Evolutionary conservation across 1,140 invertebrate genomes (phyloP), one percentile per base, ranked within the genome.

Genomic region (Anadara kagoshimensis): DNA sequence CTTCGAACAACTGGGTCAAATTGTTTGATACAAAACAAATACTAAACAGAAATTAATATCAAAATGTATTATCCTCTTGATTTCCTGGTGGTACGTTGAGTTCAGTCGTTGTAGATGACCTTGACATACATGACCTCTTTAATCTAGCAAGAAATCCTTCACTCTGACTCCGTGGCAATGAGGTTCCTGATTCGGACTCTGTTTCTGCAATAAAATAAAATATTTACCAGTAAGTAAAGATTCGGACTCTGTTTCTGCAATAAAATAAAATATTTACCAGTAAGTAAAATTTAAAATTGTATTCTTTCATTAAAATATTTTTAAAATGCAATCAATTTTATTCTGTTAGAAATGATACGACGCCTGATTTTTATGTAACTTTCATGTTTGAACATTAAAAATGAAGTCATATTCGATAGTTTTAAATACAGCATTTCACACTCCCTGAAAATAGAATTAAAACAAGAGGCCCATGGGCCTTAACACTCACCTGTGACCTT

Each of bases 101-200:
- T 36, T 36, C 29, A 36, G 29, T 36, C 29, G 29, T 36, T 36
- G 61, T 63, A 26, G 61, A 63, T 63, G 61, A 63, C 24, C 36
- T 47, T 22, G n/a, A 7, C 26, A 63, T 45, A n/a, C 45, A 63
- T 20, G 61, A 44, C 36, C 45, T 41, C 45, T 63, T 63, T 44
- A 63, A 63, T 45, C 61, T 36, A 20, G 61, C 41, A 16, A 63
- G 45, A 63, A 63, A 63, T 12, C 61, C 68, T 57, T 83, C 82
- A 65, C 82, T 83, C 49, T 66, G 73, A 63, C 78, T 81, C 49
- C 76, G 57, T 5, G 78, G 76, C 7, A 74, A 14, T 29, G 36
- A 57, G 24, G 47, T 56, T n/a, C n/a, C 11, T 29, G 18, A n/a
- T 29, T 36, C 29, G 2, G 29, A 36, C 29, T 36, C 29, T 7